Evolutionary conservation across 2,797 vertebrate genomes (phyloP), one percentile per base, ranked within the genome.

Genomic region (Silurus lanzhouensis): DNA sequence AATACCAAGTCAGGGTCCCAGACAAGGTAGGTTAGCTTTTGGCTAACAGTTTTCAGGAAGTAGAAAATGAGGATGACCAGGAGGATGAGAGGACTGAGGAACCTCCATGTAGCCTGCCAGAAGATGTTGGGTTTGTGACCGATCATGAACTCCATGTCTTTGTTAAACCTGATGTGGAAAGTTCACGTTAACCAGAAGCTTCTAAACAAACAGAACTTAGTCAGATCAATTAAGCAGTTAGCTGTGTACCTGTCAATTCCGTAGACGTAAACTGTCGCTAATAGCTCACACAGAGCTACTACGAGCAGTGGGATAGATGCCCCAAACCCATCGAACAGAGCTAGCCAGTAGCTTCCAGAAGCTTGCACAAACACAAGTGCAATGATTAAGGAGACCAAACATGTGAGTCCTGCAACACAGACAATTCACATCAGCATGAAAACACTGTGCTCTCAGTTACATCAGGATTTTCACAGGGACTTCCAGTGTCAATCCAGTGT

Each of bases 301-400:
- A 98, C 86, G n/a, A 99, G 93, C 75, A 99, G 93, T 0, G 98
- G 98, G 68, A 99, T 96, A n/a, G 98, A 99, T 52, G 96, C 97
- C 0, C 97, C 97, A 66, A 96, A 99, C 61, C 81, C 75, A 83
- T 99, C 97, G 90, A 99, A 96, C 38, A 99, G 92, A 61, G 94
- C 95, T n/a, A 99, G 91, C 98, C 97, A 99, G 89, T 99, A 99
- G 90, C 97, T 97, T 75, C 98, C 98, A 4, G 98, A 98, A 0
- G 92, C 91, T 87, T 93, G 91, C 1, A 96, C 88, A 91, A 99
- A 99, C 91, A 99, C 95, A 64, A 97, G 93, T 5, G 96, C 97
- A 0, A 97, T 0, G 13, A 92, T 55, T 0, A 94, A 96, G 0
- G 90, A 96, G 1, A 90, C 89, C 1, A 94, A 0, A 88, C 97